These are phyloP conservation scores for Poecile montanus DNA, from an alignment of 2,797 vertebrate genomes.

Conservation along the genomic window DNA sequence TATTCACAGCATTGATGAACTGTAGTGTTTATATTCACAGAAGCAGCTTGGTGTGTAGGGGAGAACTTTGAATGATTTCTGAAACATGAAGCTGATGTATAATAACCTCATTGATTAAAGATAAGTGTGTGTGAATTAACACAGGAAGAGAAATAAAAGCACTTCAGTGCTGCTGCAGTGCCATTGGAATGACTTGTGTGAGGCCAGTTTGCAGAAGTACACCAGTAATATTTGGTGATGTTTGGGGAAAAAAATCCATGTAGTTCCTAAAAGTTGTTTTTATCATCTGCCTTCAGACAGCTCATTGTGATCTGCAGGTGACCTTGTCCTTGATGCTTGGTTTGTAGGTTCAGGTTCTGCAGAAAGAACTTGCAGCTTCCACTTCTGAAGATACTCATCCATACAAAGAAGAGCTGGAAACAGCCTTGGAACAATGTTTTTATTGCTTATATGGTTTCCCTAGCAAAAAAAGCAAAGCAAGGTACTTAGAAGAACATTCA, in stretches of 20 bases:
- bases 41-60: background rate
- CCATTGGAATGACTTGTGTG: background rate
- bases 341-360: conserved; percentile 87
- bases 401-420: conserved; percentile 96
- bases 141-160: background rate
- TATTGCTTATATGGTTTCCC: conserved; percentile 95
- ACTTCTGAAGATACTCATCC: conserved; percentile 84
- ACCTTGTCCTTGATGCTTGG: background rate
- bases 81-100: background rate
- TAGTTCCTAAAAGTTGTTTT: background rate
- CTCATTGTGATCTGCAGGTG: background rate
- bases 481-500: conserved; percentile 95
- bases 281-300: background rate
- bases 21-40: background rate
- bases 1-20: background rate
- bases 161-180: background rate
- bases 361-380: conserved; percentile 87
- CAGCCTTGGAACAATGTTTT: conserved; percentile 95
- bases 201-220: background rate
- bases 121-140: background rate
- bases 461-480: conserved; percentile 97
- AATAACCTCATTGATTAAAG: background rate
- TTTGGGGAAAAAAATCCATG: background rate
- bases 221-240: background rate
- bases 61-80: background rate